These are phyloP conservation scores for Strigamia transsilvanica DNA, from an alignment of 2,888 invertebrate species.

Conservation along the genomic window DNA sequence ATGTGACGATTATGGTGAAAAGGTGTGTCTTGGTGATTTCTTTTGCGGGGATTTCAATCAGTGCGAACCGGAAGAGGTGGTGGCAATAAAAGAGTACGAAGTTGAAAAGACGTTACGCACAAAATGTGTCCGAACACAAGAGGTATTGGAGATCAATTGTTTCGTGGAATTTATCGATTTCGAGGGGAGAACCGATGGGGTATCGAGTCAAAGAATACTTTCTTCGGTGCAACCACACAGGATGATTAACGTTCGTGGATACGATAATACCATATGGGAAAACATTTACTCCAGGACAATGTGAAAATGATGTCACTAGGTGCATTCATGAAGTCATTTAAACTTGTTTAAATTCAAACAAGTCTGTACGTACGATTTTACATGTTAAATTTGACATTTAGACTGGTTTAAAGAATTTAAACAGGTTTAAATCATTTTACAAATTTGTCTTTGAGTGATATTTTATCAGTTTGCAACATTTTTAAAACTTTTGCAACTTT, in stretches of 20 bases:
- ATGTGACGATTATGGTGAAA: constrained; percentile 95
- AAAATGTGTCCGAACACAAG: constrained; percentile 78
- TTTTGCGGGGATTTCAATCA: constrained; percentile 73
- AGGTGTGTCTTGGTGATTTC: constrained; percentile 90
- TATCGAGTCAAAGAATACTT: constrained; percentile 76
- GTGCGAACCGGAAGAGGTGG: constrained; percentile 70
- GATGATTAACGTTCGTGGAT: constrained; percentile 80
- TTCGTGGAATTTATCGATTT: constrained; percentile 95
- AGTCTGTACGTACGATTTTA: too few species aligned
- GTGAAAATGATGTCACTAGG: too few species aligned
- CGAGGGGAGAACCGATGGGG: constrained; percentile 80
- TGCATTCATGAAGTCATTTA: too few species aligned
- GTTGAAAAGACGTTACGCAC: constrained; percentile 69
- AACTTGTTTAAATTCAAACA: too few species aligned
- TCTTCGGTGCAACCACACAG: constrained; percentile 77
- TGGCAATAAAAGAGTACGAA: constrained; percentile 71
- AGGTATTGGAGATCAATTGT: constrained; percentile 81
- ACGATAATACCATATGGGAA: too few species aligned
- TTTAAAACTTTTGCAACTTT: too few species aligned
- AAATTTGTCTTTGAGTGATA: too few species aligned
- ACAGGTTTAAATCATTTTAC: too few species aligned
- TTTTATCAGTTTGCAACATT: too few species aligned
- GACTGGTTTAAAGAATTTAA: too few species aligned
- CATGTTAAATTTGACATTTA: too few species aligned
- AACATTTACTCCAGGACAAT: too few species aligned